These are phyloP conservation scores for Heliconius hewitsoni DNA, from an alignment of 1,140 invertebrate species.

Conservation along the genomic window DNA sequence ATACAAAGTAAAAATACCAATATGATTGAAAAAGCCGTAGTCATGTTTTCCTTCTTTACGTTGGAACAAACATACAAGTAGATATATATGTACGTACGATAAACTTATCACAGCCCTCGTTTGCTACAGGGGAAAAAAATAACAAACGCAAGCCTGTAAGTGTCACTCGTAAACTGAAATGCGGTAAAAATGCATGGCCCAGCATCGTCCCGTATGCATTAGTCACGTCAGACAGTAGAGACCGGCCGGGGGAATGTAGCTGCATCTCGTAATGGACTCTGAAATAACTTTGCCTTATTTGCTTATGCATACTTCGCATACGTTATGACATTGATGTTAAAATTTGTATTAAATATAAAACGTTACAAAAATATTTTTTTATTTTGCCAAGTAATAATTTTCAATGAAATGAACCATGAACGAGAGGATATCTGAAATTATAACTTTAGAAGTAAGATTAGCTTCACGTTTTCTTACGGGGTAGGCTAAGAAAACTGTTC, in stretches of 20 bases:
- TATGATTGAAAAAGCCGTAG: background rate
- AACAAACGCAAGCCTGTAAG: conserved; percentile 3
- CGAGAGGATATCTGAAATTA: too few relatives aligned
- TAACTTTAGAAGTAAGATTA: too few relatives aligned
- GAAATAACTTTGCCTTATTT: conserved; percentile 15
- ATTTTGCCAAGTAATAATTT: too few relatives aligned
- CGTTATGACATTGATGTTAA: background rate
- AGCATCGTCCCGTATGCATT: conserved; percentile 4
- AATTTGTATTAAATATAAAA: background rate
- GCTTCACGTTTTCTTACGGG: too few relatives aligned
- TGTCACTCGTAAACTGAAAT: conserved; percentile 3
- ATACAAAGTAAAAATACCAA: too few relatives aligned
- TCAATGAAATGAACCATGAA: too few relatives aligned
- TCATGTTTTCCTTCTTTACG: background rate
- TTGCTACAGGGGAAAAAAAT: background rate
- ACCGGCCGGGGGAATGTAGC: background rate
- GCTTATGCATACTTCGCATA: background rate
- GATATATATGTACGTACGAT: background rate
- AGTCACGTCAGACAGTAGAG: conserved; percentile 4
- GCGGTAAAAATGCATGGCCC: background rate
- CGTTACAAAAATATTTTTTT: too few relatives aligned
- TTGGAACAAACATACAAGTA: background rate
- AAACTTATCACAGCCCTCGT: conserved; percentile 7
- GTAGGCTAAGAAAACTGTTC: too few relatives aligned
- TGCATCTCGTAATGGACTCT: conserved; percentile 18